These are phyloP conservation scores for Falco naumanni DNA, from an alignment of 2,797 vertebrate genomes.

Conservation along the genomic window DNA sequence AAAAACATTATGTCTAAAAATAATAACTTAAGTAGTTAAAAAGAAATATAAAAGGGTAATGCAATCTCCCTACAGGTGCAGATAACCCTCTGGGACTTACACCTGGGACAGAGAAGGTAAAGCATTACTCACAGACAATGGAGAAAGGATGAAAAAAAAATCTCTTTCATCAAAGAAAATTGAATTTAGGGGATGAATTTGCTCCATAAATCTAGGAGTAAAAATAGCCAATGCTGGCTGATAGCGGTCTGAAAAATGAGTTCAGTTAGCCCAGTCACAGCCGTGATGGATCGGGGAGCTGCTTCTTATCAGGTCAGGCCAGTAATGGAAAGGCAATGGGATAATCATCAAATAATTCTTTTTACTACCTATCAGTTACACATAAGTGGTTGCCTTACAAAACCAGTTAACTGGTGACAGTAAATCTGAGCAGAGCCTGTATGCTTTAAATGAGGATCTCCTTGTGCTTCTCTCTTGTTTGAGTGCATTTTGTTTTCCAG, in stretches of 20 bases:
- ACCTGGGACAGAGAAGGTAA: conserved; percentile 34
- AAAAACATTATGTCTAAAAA: conserved; percentile 45
- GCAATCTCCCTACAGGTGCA: conserved; percentile 30
- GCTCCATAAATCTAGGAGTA: conserved; percentile 67
- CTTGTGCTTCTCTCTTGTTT: neutral
- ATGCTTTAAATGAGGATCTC: neutral
- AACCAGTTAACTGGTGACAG: conserved; percentile 57
- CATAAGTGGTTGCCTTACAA: conserved; percentile 62
- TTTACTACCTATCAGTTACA: conserved; percentile 67
- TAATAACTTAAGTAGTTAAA: conserved; percentile 26
- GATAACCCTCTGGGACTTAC: conserved; percentile 60
- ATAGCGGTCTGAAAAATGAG: conserved; percentile 70
- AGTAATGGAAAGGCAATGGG: conserved; percentile 71
- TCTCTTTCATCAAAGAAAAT: conserved; percentile 67
- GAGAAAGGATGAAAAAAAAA: conserved; percentile 9
- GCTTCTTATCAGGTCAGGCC: conserved; percentile 68
- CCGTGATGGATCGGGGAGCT: conserved; percentile 63
- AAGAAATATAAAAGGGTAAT: conserved; percentile 22
- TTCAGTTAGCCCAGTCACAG: conserved; percentile 54
- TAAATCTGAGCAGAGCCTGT: conserved; percentile 31
- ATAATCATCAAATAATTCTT: conserved; percentile 72
- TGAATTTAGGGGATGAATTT: conserved; percentile 70
- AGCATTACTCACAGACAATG: conserved; percentile 54
- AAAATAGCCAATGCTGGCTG: conserved; percentile 71
- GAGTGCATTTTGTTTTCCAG: neutral